These are phyloP conservation scores for Yponomeuta sedellus DNA, from an alignment of 2,888 invertebrate genomes.

Conservation along the genomic window DNA sequence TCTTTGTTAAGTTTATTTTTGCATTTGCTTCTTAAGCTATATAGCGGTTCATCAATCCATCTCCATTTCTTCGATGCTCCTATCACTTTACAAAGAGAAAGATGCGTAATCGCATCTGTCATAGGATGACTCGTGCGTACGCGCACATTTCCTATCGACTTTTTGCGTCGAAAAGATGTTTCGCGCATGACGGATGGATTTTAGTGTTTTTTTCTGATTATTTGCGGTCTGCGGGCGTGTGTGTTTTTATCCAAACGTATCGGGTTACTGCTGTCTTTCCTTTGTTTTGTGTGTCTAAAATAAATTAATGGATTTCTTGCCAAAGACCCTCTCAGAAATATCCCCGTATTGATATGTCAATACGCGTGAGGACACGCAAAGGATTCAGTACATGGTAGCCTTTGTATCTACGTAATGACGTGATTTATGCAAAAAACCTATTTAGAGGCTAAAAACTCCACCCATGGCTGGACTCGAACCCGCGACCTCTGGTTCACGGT, in stretches of 20 bases:
- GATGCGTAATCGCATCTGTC: not conserved
- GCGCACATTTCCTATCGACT: not conserved
- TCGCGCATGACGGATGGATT: constrained; percentile 8
- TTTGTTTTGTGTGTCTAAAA: not conserved
- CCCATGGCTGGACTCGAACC: too few species aligned
- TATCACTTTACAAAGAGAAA: not conserved
- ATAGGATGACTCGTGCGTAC: constrained; percentile 5
- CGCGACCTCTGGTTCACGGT: too few species aligned
- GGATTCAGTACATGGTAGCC: too few species aligned
- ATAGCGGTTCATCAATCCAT: not conserved
- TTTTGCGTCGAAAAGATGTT: constrained; percentile 5
- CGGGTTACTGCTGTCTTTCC: not conserved
- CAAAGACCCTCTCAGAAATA: too few species aligned
- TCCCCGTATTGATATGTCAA: too few species aligned
- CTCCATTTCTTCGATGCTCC: not conserved
- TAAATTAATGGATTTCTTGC: not conserved
- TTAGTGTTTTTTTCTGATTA: constrained; percentile 1
- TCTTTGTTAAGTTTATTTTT: too few species aligned
- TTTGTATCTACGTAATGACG: too few species aligned
- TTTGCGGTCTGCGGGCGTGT: not conserved
- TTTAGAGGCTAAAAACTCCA: too few species aligned
- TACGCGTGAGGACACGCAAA: too few species aligned
- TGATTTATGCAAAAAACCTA: too few species aligned
- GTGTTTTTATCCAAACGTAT: not conserved
- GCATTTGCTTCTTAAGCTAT: not conserved